Evolutionary conservation across 2,113 vertebrate genomes (phyloP).

Genomic region (Solea solea): DNA sequence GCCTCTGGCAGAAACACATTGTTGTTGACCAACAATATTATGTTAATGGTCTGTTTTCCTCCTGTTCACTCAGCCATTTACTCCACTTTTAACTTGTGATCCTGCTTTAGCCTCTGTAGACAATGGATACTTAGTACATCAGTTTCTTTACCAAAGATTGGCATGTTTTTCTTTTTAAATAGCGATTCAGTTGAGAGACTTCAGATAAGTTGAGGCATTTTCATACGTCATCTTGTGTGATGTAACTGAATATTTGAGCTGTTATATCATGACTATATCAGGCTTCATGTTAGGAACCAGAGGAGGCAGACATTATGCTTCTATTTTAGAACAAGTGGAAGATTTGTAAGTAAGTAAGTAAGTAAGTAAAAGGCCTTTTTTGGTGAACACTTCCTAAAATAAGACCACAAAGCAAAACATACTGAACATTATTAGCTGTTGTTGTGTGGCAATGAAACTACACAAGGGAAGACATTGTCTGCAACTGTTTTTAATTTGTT

Average conservation of each 20-base stretch:
- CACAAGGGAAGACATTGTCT: neutral
- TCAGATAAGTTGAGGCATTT: neutral
- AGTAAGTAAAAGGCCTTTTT: constrained; percentile 32
- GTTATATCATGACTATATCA: constrained; percentile 16
- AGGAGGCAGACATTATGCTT: neutral
- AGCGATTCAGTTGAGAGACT: neutral
- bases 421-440: neutral
- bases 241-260: constrained; percentile 16
- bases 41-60: too few species aligned
- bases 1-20: too few species aligned
- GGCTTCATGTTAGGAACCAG: constrained; percentile 17
- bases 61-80: too few species aligned
- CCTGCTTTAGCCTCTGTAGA: too few species aligned
- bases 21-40: too few species aligned
- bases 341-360: neutral
- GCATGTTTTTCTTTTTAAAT: too few species aligned
- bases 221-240: constrained; percentile 12
- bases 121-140: too few species aligned
- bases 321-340: constrained; percentile 21
- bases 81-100: too few species aligned
- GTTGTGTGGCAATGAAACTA: neutral
- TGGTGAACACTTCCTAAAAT: constrained; percentile 9
- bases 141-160: too few species aligned
- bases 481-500: neutral
- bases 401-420: constrained; percentile 1